Conservation (phyloP, 2,797 vertebrate genomes). For the Crocodylus rhombifer region DNA sequence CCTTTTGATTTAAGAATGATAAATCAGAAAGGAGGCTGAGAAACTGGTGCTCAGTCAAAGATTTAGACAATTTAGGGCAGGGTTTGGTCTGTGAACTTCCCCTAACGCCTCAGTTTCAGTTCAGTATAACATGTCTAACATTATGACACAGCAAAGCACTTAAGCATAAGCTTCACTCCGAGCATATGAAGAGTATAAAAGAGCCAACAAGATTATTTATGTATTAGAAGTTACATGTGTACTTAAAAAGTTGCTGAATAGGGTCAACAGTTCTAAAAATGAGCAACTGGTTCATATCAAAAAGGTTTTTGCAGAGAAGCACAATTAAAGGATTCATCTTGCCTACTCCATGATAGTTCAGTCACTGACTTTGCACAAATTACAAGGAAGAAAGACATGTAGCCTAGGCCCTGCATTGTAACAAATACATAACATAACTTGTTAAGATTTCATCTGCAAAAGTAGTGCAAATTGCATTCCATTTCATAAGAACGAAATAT, state of each 20-base stretch:
- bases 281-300: neutral
- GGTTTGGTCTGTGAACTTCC: neutral
- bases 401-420: neutral
- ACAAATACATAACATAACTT: neutral
- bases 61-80: neutral
- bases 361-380: neutral
- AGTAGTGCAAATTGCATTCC: neutral
- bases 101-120: neutral
- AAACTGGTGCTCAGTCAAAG: neutral
- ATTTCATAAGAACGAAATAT: neutral
- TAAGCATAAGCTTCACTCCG: neutral
- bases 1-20: neutral
- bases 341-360: neutral
- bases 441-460: neutral
- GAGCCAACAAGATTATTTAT: too few species aligned
- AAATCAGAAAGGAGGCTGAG: neutral
- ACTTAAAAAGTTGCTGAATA: neutral
- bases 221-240: neutral
- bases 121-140: neutral
- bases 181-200: neutral
- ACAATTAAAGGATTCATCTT: neutral
- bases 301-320: neutral
- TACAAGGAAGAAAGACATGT: neutral
- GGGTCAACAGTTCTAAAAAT: neutral
- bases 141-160: neutral